phyloP scores from a whole-genome alignment of 2,113 vertebrate genomes.

The Psittacula cyanocephala region DNA sequence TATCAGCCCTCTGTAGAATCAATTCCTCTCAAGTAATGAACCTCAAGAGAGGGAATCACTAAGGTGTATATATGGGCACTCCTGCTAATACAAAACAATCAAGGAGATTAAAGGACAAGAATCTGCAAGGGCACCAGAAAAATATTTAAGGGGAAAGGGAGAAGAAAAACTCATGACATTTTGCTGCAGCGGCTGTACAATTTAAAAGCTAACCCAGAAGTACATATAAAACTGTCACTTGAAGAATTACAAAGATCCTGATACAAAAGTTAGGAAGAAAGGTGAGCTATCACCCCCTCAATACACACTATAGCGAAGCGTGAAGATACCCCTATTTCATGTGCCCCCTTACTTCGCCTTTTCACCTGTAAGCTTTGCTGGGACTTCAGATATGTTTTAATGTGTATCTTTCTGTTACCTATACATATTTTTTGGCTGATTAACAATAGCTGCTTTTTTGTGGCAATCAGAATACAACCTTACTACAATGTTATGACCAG shows the following conservation, averaged over 20 bases:
- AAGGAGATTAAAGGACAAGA: not conserved
- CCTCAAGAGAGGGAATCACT: not conserved
- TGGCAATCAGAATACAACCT: not conserved
- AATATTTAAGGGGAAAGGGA: not conserved
- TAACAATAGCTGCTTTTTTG: not conserved
- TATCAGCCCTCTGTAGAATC: not conserved
- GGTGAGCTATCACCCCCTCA: fast-evolving
- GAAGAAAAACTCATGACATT: not conserved
- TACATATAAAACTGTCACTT: not conserved
- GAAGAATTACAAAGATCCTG: not conserved
- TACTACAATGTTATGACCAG: not conserved
- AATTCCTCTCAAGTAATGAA: not conserved
- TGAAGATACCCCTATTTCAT: not conserved
- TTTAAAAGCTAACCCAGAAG: not conserved
- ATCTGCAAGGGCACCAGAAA: not conserved
- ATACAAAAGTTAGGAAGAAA: not conserved
- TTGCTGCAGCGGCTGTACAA: not conserved
- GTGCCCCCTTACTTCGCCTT: not conserved
- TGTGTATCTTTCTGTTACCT: not conserved
- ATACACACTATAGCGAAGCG: fast-evolving
- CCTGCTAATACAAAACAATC: not conserved
- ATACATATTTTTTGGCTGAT: not conserved
- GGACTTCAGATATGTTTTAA: not conserved
- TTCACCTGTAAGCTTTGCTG: not conserved
- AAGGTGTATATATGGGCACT: not conserved